These are phyloP conservation scores for Chloromyia formosa DNA, from an alignment of 2,888 invertebrate species.

Conservation along the genomic window DNA sequence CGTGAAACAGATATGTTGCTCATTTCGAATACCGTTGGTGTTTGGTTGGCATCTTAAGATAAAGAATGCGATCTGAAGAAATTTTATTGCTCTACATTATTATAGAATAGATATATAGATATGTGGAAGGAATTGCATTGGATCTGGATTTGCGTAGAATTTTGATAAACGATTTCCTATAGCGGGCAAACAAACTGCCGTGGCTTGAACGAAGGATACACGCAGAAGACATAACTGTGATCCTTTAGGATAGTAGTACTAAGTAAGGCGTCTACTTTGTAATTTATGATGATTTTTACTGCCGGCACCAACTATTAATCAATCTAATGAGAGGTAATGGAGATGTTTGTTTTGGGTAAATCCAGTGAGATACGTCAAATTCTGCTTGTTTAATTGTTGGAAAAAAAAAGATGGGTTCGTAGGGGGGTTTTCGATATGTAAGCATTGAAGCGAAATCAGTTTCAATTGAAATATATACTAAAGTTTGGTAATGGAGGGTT, in stretches of 20 bases:
- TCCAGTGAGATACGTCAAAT: slow-evolving; percentile 11
- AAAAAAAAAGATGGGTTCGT: no score
- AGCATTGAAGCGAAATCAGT: no score
- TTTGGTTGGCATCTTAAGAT: slow-evolving; percentile 24
- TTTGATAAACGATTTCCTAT: background rate
- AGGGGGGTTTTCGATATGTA: no score
- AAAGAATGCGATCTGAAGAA: slow-evolving; percentile 37
- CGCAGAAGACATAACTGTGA: no score
- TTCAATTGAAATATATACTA: no score
- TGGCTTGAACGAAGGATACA: no score
- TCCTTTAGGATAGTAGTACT: background rate
- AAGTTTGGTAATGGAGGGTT: no score
- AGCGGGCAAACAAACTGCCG: background rate
- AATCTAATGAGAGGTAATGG: slow-evolving; percentile 43
- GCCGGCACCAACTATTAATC: slow-evolving; percentile 39
- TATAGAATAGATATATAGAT: no score
- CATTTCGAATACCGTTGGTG: slow-evolving; percentile 18
- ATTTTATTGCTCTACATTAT: slow-evolving; percentile 33
- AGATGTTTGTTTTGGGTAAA: slow-evolving; percentile 38
- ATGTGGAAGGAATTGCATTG: slow-evolving; percentile 40
- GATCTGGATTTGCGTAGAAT: background rate
- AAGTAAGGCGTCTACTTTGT: background rate
- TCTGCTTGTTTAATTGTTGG: background rate
- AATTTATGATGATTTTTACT: slow-evolving; percentile 43
- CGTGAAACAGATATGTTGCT: slow-evolving; percentile 1